Conservation (phyloP, 2,113 vertebrate genomes). For the Leucopternis melanops region DNA sequence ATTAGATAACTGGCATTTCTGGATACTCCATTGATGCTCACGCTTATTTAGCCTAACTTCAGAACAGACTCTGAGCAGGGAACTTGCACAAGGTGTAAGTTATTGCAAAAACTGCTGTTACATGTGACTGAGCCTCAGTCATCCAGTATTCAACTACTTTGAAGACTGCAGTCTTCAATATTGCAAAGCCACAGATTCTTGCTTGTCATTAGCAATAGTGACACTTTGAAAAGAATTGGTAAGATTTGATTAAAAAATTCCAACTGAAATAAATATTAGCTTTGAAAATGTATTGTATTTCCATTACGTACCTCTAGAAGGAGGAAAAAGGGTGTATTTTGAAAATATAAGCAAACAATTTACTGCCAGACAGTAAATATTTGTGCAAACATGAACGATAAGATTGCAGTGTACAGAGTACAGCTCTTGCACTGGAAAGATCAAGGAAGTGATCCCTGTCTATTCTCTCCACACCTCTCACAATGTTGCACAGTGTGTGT, state of each 20-base stretch:
- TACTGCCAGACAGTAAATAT: neutral
- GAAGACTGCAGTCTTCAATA: neutral
- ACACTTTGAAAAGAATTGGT: neutral
- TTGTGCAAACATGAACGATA: neutral
- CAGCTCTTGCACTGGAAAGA: neutral
- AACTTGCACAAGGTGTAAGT: neutral
- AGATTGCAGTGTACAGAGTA: neutral
- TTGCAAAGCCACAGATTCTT: neutral
- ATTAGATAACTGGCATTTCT: neutral
- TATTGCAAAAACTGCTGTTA: neutral
- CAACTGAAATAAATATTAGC: neutral
- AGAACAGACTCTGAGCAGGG: neutral
- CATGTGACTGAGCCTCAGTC: neutral
- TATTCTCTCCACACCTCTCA: neutral
- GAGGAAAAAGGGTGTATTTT: neutral
- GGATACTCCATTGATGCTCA: neutral
- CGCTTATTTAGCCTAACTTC: neutral
- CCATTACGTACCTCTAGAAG: neutral
- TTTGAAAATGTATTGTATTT: neutral
- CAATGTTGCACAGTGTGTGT: neutral
- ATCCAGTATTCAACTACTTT: neutral
- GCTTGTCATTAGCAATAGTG: neutral
- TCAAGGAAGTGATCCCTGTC: neutral
- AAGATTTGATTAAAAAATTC: neutral
- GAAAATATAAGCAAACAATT: neutral